phyloP scores from a whole-genome alignment of 2,888 invertebrate genomes.

The Lasioglossum marginatum region DNA sequence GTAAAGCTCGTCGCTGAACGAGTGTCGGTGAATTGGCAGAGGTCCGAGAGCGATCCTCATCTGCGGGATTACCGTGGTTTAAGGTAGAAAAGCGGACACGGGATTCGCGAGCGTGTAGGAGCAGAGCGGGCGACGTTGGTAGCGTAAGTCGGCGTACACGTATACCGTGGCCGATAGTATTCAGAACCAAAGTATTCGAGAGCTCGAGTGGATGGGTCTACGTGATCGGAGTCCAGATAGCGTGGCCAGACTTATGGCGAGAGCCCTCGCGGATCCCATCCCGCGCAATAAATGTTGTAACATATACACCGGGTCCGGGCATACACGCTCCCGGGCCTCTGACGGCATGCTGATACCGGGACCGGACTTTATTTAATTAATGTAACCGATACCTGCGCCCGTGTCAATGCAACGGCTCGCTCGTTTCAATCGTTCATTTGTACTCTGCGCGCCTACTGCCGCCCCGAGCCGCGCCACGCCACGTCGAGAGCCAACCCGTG shows the following conservation, averaged over 20 bases:
- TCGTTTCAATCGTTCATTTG: constrained; percentile 55
- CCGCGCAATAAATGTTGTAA: constrained; percentile 68
- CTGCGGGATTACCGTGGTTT: constrained; percentile 48
- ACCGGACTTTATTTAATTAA: constrained; percentile 75
- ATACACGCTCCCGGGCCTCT: constrained; percentile 50
- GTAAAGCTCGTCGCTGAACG: constrained; percentile 53
- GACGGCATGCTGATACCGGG: constrained; percentile 58
- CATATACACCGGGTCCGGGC: constrained; percentile 39
- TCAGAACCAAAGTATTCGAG: constrained; percentile 69
- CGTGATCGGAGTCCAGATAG: constrained; percentile 78
- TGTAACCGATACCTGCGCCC: constrained; percentile 72
- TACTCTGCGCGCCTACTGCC: constrained; percentile 27
- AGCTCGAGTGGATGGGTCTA: constrained; percentile 71
- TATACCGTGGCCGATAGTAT: constrained; percentile 63
- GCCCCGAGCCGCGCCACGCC: not conserved
- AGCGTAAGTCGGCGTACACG: constrained; percentile 35
- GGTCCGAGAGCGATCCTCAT: constrained; percentile 37
- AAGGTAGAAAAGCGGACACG: constrained; percentile 47
- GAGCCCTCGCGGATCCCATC: constrained; percentile 66
- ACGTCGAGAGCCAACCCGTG: constrained; percentile 1
- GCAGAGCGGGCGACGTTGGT: not conserved
- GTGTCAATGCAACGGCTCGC: constrained; percentile 66
- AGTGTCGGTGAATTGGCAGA: constrained; percentile 20
- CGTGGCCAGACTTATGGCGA: constrained; percentile 73
- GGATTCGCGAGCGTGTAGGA: constrained; percentile 15